These are phyloP conservation scores for Anolis apletophallus DNA, from an alignment of 2,797 vertebrate species.

Conservation along the genomic window DNA sequence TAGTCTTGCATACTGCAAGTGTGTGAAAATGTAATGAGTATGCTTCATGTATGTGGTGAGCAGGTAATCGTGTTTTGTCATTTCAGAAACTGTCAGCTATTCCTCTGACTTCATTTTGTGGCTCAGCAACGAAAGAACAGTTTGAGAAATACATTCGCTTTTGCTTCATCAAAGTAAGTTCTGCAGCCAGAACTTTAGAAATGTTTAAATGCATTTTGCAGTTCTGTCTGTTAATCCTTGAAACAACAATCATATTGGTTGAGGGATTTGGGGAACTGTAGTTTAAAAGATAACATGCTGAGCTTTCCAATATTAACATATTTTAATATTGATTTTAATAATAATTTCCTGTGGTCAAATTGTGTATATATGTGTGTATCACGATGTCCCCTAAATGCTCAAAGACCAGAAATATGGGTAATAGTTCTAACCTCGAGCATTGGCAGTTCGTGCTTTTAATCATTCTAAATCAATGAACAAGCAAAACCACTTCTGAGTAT, in stretches of 20 bases:
- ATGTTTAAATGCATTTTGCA: neutral
- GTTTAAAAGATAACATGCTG: too few species aligned
- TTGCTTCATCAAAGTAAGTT: constrained; percentile 97
- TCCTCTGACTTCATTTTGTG: constrained; percentile 92
- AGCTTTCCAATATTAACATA: neutral
- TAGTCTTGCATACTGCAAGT: neutral
- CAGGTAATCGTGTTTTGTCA: constrained; percentile 41
- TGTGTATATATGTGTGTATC: too few species aligned
- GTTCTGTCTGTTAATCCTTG: neutral
- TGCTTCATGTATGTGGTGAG: neutral
- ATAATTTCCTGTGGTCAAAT: neutral
- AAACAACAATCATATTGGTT: too few species aligned
- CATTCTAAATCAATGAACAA: neutral
- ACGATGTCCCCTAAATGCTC: neutral
- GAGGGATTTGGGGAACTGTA: too few species aligned
- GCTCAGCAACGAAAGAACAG: constrained; percentile 82
- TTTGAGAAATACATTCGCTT: constrained; percentile 96
- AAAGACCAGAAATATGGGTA: neutral
- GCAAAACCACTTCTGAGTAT: too few species aligned
- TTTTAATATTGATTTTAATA: neutral
- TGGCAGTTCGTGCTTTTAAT: neutral
- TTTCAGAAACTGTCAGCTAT: constrained; percentile 93
- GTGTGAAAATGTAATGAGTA: neutral
- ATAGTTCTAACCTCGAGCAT: too few species aligned
- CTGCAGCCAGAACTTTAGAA: neutral